Evolutionary conservation across 1,140 invertebrate species (phyloP).

Genomic region (Meteorus sp.): DNA sequence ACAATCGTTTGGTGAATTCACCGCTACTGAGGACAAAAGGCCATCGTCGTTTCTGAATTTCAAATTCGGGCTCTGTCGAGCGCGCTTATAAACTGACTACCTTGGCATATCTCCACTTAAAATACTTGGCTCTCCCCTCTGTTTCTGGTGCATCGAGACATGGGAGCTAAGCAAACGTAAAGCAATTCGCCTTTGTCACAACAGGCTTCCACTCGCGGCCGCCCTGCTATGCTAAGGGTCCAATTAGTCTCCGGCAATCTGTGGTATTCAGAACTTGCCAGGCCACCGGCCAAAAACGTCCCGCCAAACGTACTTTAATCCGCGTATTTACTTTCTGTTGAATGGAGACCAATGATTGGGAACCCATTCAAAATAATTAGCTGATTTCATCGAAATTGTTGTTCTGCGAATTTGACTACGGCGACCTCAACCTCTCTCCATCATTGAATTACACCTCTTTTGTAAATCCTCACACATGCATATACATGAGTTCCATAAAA

Average conservation of each 20-base stretch:
- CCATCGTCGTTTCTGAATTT: slow-evolving; percentile 52
- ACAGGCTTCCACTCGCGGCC: slow-evolving; percentile 29
- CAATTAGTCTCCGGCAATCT: slow-evolving; percentile 52
- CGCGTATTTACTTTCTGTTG: slow-evolving; percentile 23
- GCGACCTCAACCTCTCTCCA: not conserved
- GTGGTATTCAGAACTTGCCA: slow-evolving; percentile 49
- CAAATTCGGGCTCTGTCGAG: slow-evolving; percentile 42
- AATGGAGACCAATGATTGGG: slow-evolving; percentile 39
- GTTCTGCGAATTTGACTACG: slow-evolving; percentile 38
- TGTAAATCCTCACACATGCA: no score
- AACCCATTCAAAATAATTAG: slow-evolving; percentile 60
- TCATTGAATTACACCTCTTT: no score
- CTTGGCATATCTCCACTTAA: slow-evolving; percentile 23
- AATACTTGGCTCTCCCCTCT: no score
- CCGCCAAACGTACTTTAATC: slow-evolving; percentile 49
- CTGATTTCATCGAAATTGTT: slow-evolving; percentile 53
- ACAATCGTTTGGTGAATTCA: not conserved
- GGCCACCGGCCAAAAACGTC: slow-evolving; percentile 49
- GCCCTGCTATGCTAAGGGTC: slow-evolving; percentile 50
- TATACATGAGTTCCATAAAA: no score
- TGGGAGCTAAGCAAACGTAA: slow-evolving; percentile 14
- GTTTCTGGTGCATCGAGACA: not conserved
- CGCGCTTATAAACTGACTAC: slow-evolving; percentile 13
- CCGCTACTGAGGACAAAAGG: slow-evolving; percentile 44
- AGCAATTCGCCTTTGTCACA: slow-evolving; percentile 3